A percentile compares a stretch with the other conserved stretches of the same genome.
phyloP scores from a whole-genome alignment of 2,113 vertebrate genomes.

The Pandion haliaetus region DNA sequence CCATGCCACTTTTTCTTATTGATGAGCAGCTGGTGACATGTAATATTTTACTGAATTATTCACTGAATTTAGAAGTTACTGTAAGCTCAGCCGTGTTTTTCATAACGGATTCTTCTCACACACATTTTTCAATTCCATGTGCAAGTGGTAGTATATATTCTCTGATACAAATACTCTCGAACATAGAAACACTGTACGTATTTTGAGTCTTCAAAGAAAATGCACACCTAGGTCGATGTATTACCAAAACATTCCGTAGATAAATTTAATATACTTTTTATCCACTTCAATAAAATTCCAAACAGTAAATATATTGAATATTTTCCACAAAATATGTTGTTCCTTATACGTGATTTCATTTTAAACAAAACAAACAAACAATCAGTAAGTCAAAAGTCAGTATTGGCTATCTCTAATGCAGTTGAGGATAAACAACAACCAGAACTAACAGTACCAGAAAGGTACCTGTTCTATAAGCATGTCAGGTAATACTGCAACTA shows the following conservation, averaged over 20 bases:
- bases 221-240: neutral
- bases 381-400: neutral
- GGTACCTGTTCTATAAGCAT: accelerated
- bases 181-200: neutral
- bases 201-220: neutral
- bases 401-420: neutral
- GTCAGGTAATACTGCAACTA: neutral
- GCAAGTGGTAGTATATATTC: neutral
- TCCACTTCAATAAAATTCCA: neutral
- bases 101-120: neutral
- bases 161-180: neutral
- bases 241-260: neutral
- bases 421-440: neutral
- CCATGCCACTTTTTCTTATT: neutral
- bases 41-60: neutral
- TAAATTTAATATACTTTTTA: neutral
- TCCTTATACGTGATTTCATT: neutral
- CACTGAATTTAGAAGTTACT: neutral
- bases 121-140: neutral
- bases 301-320: neutral
- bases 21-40: neutral
- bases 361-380: neutral
- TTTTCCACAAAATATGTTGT: neutral
- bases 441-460: neutral
- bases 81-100: neutral